Percentiles rank a stretch among this genome's conserved stretches.
Evolutionary conservation across 2,797 vertebrate species (phyloP).

Genomic region (Balearica regulorum): DNA sequence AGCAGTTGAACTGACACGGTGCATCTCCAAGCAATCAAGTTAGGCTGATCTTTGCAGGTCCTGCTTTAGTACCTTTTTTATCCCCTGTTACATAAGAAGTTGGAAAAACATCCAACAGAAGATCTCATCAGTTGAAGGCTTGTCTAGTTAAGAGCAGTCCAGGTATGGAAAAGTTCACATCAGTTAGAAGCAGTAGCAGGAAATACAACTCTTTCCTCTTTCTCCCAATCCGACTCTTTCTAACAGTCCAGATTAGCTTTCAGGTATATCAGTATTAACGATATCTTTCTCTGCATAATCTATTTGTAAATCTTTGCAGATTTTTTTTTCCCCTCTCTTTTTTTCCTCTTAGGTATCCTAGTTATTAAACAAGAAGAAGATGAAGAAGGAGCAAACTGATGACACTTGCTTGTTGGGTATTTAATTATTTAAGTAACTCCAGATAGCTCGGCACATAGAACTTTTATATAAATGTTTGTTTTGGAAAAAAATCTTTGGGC

Average conservation of each 20-base stretch:
- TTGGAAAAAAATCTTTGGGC: slow-evolving; percentile 66
- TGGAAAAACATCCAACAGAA: not conserved
- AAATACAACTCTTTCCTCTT: not conserved
- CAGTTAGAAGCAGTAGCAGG: not conserved
- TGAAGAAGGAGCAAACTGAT: slow-evolving; percentile 81
- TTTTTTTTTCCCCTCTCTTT: not conserved
- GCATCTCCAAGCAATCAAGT: not conserved
- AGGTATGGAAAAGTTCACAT: not conserved
- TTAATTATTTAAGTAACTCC: slow-evolving; percentile 73
- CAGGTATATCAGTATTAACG: not conserved
- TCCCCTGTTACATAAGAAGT: not conserved
- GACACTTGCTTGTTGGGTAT: slow-evolving; percentile 20
- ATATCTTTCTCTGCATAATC: not conserved
- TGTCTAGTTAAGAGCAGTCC: not conserved
- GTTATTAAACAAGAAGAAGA: slow-evolving; percentile 89
- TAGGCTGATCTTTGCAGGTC: not conserved
- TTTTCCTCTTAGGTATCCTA: slow-evolving; percentile 79
- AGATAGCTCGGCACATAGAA: slow-evolving; percentile 49
- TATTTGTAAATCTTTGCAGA: not conserved
- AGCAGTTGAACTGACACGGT: not conserved
- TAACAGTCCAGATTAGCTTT: not conserved
- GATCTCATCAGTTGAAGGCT: not conserved
- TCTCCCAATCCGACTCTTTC: not conserved
- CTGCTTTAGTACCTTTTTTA: not conserved
- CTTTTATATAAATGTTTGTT: slow-evolving; percentile 68